phyloP scores from a whole-genome alignment of 2,113 vertebrate genomes.

The Takifugu bimaculatus region DNA sequence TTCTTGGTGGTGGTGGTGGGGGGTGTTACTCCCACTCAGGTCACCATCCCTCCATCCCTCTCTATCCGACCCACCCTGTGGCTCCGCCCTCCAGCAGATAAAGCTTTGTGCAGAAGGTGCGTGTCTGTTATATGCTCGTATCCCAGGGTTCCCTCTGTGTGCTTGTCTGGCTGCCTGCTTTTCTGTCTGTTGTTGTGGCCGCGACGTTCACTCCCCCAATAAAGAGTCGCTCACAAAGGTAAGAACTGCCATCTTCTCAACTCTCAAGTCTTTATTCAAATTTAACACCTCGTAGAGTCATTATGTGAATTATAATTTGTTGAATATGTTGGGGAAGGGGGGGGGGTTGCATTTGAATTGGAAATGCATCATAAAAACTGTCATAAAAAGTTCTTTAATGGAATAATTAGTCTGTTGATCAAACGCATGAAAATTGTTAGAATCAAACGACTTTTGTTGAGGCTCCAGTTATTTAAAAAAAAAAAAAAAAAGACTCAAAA shows the following conservation, averaged over 20 bases:
- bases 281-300: background rate
- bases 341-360: too few relatives aligned
- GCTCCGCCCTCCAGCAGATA: conserved; percentile 67
- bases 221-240: conserved; percentile 51
- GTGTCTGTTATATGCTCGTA: conserved; percentile 52
- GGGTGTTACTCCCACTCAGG: conserved; percentile 21
- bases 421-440: too few relatives aligned
- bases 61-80: conserved; percentile 38
- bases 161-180: conserved; percentile 40
- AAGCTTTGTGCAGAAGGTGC: conserved; percentile 60
- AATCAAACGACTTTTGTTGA: too few relatives aligned
- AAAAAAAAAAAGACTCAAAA: too few relatives aligned
- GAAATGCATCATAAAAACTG: too few relatives aligned
- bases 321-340: too few relatives aligned
- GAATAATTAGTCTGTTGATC: too few relatives aligned
- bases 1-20: conserved; percentile 13
- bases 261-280: background rate
- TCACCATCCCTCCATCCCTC: conserved; percentile 14
- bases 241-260: conserved; percentile 24
- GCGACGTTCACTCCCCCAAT: conserved; percentile 53
- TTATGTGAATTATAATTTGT: background rate
- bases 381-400: too few relatives aligned
- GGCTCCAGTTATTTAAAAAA: too few relatives aligned
- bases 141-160: conserved; percentile 44
- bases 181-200: conserved; percentile 26